Evolutionary conservation across 92 coral and sea anemone genomes (phyloP), one percentile per base, ranked within the genome.

Genomic region (Epizoanthus fatuus): DNA sequence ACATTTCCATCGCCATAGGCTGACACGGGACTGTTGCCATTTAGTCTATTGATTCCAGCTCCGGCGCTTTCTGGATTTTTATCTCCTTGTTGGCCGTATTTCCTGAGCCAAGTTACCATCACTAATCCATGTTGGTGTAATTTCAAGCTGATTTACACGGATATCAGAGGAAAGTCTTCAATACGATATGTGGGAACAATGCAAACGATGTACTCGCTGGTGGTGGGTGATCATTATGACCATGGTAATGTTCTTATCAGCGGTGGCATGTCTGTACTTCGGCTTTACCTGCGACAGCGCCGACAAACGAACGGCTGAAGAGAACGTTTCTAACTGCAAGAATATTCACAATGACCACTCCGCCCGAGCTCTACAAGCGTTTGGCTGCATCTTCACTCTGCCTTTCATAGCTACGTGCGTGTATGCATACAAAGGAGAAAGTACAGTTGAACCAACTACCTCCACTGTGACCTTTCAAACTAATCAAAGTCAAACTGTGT

Each of bases 351-450:
- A 49, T 35, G 60, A 72, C 5, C 25, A 72, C 47, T 47, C 78
- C 4, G 78, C 78, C 2, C 51, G 47, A n/a, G 78, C 47, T 19
- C 17, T 72, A 49, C 78, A 72, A 49, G 78, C 62, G 5, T 72
- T 72, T 72, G 78, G 78, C 14, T 72, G 78, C 38, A 35, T 72
- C 10, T 72, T 72, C 32, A 72, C 51, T 22, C 29, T 72, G 20
- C 78, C 78, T 12, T 72, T 72, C 40, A 3, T 81, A 40, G 75
- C 44, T 66, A 49, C 74, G 17, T 58, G 67, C 39, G 70, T 77
- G 51, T 9, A 20, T n/a, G 67, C 67, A 35, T 58, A 77, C 69
- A 58, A 77, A 77, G 70, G 82, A 2, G 56, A 63, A 16, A 11
- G 3, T 1, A 57, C 15, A 39, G 59, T 79, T 42, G 84, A 63